Evolutionary conservation across 2,888 invertebrate genomes (phyloP), one percentile per base, ranked within the genome.

Genomic region (Leptopilina syphax): DNA sequence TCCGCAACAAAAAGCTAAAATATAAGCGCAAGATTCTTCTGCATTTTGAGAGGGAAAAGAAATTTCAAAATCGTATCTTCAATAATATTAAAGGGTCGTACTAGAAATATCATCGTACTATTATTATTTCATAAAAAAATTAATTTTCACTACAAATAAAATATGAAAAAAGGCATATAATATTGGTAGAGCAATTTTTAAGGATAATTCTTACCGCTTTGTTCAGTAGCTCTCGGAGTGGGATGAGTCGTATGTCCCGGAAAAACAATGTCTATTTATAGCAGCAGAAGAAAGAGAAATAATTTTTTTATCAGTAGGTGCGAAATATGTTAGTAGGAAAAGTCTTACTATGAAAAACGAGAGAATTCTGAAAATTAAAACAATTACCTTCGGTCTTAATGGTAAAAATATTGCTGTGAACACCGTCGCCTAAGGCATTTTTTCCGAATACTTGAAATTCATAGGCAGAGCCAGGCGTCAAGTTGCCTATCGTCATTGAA

Each of bases 401-500:
- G 81, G 96, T 96, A 90, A 98, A 96, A 82, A 97, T 95, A 93
- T 98, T 97, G 93, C 98, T 98, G 95, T 97, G 97, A 96, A 98
- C 97, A 83, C 98, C 98, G 90, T 98, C 97, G 83, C 99, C 98
- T 79, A 98, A 95, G 13, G 97, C 96, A 92, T 99, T 99, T 91
- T 98, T 97, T 81, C 98, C 98, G 88, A 98, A 96, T 80, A 99
- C 97, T 94, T 98, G 97, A 93, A 99, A 98, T 93, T 99, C 98
- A 93, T 99, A 98, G 80, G 96, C 95, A 65, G 97, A 98, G 84
- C 97, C 97, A 10, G 98, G 97, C 86, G 96, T 95, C 83, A 99
- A 94, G 83, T 96, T 96, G 92, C 97, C 97, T 92, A 99, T 97
- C 87, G 98, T 98, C 79, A 92, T 92, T 85, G 94, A 93, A 13